A percentile compares a stretch with the other conserved stretches of the same genome.
These are phyloP conservation scores for Drosophila simulans DNA, from an alignment of 1,140 invertebrate genomes.

Conservation along the genomic window DNA sequence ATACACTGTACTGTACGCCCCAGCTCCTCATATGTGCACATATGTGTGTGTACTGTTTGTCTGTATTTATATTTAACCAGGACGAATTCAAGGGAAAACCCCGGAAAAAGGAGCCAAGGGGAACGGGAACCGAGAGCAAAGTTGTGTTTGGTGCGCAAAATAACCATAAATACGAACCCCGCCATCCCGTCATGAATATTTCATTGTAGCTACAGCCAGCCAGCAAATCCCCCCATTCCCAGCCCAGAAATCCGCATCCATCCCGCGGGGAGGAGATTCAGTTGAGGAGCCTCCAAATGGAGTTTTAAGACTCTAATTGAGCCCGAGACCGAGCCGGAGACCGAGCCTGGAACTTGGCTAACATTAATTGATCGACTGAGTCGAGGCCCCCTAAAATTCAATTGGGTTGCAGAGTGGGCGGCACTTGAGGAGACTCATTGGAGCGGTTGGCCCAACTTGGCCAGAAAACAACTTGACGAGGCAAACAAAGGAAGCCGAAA, in stretches of 20 bases:
- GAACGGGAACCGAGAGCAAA: slow-evolving; percentile 26
- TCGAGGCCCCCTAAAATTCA: slow-evolving; percentile 1
- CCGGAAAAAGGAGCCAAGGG: slow-evolving; percentile 1
- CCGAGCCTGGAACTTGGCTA: slow-evolving; percentile 15
- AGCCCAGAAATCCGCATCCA: background rate
- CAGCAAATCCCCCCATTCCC: background rate
- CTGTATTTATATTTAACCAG: slow-evolving; percentile 50
- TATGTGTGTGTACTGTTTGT: slow-evolving; percentile 12
- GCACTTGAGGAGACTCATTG: slow-evolving; percentile 29
- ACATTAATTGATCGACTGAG: slow-evolving; percentile 45
- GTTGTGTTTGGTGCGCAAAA: slow-evolving; percentile 47
- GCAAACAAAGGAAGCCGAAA: slow-evolving; percentile 33
- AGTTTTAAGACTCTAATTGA: slow-evolving; percentile 55
- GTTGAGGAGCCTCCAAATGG: slow-evolving; percentile 39
- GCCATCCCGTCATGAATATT: slow-evolving; percentile 32
- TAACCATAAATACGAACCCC: slow-evolving; percentile 46
- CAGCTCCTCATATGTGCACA: background rate
- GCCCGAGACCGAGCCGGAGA: slow-evolving; percentile 21
- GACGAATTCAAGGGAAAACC: slow-evolving; percentile 25
- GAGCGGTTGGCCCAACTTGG: background rate
- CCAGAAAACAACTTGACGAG: slow-evolving; percentile 22
- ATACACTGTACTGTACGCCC: background rate
- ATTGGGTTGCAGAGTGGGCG: slow-evolving; percentile 20
- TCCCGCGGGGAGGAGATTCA: background rate
- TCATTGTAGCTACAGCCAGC: slow-evolving; percentile 27